phyloP scores from a whole-genome alignment of 2,797 vertebrate genomes.

The Peromyscus melanophrys region DNA sequence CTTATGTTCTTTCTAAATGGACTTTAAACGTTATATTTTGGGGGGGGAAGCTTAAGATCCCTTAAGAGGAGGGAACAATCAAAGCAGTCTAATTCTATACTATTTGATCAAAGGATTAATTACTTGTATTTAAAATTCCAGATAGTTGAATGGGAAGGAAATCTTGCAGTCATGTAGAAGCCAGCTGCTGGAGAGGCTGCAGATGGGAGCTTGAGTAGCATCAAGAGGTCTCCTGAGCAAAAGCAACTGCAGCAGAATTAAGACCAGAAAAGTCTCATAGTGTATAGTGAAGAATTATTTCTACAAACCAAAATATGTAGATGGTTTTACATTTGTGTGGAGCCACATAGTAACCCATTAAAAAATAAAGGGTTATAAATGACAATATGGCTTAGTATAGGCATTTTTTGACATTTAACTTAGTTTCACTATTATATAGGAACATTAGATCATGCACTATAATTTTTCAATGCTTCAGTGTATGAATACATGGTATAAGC shows the following conservation, averaged over 20 bases:
- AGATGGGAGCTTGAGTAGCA: neutral
- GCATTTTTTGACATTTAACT: neutral
- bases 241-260: constrained; percentile 36
- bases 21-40: constrained; percentile 39
- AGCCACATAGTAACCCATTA: neutral
- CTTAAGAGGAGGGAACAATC: neutral
- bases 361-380: neutral
- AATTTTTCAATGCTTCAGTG: neutral
- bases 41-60: constrained; percentile 8
- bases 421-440: neutral
- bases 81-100: constrained; percentile 70
- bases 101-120: constrained; percentile 75
- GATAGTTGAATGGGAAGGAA: constrained; percentile 68
- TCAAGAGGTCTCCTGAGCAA: constrained; percentile 42
- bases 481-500: neutral
- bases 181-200: constrained; percentile 46
- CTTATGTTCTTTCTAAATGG: constrained; percentile 57
- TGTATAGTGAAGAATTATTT: neutral
- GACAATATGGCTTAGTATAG: neutral
- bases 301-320: neutral
- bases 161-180: constrained; percentile 64
- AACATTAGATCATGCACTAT: neutral
- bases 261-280: neutral
- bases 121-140: constrained; percentile 69
- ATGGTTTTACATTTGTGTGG: neutral